phyloP scores from a whole-genome alignment of 2,113 vertebrate species.

The Sinocyclocheilus rhinocerous region DNA sequence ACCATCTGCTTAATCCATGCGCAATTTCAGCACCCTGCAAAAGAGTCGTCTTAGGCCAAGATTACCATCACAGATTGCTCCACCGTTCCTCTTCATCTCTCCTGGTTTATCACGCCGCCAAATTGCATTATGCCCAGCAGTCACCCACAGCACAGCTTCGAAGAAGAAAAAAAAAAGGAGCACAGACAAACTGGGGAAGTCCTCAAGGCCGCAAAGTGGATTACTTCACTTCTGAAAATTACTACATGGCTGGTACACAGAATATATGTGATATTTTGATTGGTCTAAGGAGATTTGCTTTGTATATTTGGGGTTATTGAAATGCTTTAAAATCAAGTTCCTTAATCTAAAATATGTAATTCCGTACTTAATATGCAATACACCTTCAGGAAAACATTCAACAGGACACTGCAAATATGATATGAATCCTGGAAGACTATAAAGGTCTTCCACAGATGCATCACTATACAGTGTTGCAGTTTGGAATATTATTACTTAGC shows the following conservation, averaged over 20 bases:
- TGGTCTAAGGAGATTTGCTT: constrained; percentile 67
- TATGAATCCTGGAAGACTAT: background rate
- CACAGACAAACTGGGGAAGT: constrained; percentile 72
- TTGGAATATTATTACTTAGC: background rate
- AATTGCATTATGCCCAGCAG: constrained; percentile 71
- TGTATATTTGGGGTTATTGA: constrained; percentile 68
- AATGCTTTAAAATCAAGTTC: constrained; percentile 67
- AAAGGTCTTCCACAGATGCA: too few species aligned
- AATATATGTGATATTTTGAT: constrained; percentile 68
- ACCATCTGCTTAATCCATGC: constrained; percentile 87
- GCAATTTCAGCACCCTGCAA: constrained; percentile 84
- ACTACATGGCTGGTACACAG: constrained; percentile 77
- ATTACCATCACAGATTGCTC: constrained; percentile 81
- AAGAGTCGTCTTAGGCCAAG: constrained; percentile 82
- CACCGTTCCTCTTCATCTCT: constrained; percentile 70
- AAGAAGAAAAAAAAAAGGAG: constrained; percentile 62
- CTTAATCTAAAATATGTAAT: constrained; percentile 65
- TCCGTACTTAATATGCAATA: constrained; percentile 50
- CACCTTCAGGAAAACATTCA: background rate
- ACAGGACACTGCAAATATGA: background rate
- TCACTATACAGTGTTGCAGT: too few species aligned
- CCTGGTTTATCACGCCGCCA: constrained; percentile 58
- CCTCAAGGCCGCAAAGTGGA: constrained; percentile 78
- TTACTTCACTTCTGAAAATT: constrained; percentile 78
- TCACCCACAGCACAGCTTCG: constrained; percentile 62